Conservation (phyloP, 2,113 vertebrate genomes). For the Melozone crissalis region DNA sequence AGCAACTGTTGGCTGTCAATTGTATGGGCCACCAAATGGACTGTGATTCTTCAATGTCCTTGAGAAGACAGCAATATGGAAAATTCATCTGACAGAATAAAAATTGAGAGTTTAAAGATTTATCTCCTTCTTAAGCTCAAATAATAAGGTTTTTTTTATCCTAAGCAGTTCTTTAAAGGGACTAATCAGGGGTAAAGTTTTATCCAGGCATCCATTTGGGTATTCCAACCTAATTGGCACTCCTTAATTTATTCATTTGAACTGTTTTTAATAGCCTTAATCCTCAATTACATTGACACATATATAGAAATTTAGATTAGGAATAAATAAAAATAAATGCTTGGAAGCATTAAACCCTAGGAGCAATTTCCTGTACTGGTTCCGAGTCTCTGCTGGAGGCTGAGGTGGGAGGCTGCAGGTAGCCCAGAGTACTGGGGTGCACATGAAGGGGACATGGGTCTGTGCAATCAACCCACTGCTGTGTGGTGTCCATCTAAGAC, state of each 20-base stretch:
- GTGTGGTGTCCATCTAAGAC: neutral
- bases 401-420: neutral
- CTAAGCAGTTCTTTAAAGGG: neutral
- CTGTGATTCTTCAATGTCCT: neutral
- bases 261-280: neutral
- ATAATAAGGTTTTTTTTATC: neutral
- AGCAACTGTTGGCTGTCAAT: neutral
- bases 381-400: neutral
- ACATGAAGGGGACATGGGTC: neutral
- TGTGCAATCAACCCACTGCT: neutral
- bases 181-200: neutral
- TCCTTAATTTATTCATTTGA: neutral
- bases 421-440: fast-evolving
- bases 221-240: neutral
- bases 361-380: neutral
- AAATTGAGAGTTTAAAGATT: neutral
- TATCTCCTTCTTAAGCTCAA: neutral
- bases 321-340: neutral
- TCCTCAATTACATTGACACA: neutral
- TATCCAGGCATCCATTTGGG: neutral
- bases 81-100: neutral
- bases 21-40: neutral
- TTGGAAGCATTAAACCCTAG: neutral
- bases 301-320: neutral
- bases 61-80: neutral